Evolutionary conservation across 2,113 vertebrate species (phyloP).

Genomic region (Zootoca vivipara): DNA sequence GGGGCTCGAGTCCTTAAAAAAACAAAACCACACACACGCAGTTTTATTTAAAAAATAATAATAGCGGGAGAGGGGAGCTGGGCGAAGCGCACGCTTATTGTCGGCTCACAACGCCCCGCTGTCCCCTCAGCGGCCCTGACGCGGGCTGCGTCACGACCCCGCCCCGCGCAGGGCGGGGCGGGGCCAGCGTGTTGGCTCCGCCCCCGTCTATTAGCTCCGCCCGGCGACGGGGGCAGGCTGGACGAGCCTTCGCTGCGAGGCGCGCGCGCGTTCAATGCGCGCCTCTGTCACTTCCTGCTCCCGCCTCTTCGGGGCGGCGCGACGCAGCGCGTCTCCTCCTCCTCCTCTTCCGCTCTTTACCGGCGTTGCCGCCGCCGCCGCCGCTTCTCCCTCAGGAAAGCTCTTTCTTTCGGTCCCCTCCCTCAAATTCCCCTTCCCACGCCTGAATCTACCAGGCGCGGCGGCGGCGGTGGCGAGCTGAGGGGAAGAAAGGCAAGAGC

Average conservation of each 20-base stretch:
- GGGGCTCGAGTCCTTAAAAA: too few species aligned
- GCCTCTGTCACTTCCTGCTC: slow-evolving; percentile 50
- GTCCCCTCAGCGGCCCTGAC: neutral
- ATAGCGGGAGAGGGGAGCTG: neutral
- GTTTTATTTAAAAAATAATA: too few species aligned
- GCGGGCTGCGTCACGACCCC: neutral
- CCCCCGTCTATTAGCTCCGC: slow-evolving; percentile 13
- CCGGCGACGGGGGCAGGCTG: neutral
- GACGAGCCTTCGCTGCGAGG: neutral
- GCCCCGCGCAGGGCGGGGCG: neutral
- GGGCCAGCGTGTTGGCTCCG: neutral
- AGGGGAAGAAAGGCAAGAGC: neutral
- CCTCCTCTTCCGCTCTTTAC: neutral
- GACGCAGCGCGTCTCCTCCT: neutral
- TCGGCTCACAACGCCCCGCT: neutral
- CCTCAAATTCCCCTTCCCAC: neutral
- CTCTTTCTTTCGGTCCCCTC: neutral
- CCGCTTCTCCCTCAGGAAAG: neutral
- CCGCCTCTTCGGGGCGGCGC: slow-evolving; percentile 34
- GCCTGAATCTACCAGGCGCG: neutral
- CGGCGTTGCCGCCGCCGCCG: neutral
- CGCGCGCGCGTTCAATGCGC: neutral
- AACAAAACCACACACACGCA: too few species aligned
- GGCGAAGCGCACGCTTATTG: neutral
- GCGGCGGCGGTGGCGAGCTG: neutral